Conservation (phyloP, 2,113 vertebrate genomes). For the Sylvietta virens region DNA sequence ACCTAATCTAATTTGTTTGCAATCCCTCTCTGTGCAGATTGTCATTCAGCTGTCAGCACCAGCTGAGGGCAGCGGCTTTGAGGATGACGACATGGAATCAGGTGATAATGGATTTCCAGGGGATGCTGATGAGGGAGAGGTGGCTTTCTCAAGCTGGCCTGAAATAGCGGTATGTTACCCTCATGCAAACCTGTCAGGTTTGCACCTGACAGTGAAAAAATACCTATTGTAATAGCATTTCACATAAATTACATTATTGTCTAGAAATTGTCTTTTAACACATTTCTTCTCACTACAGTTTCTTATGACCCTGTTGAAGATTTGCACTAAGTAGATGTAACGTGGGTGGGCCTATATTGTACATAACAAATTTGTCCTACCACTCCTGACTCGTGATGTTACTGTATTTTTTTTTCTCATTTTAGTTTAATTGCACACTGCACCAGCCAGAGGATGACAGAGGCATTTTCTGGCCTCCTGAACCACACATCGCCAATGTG, state of each 20-base stretch:
- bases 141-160: slow-evolving; percentile 54
- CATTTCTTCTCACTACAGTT: neutral
- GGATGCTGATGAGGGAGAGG: slow-evolving; percentile 71
- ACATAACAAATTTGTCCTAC: neutral
- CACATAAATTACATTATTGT: neutral
- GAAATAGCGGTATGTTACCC: slow-evolving; percentile 71
- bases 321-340: neutral
- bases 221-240: neutral
- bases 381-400: neutral
- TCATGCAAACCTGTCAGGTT: too few relatives aligned
- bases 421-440: slow-evolving; percentile 91
- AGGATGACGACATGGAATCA: slow-evolving; percentile 82
- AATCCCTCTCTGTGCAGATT: slow-evolving; percentile 75
- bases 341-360: fast-evolving
- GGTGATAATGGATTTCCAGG: slow-evolving; percentile 80
- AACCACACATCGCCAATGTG: slow-evolving; percentile 66
- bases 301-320: neutral
- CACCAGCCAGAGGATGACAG: slow-evolving; percentile 44
- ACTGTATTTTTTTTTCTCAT: neutral
- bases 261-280: neutral
- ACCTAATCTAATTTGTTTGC: neutral
- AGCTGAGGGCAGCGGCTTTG: slow-evolving; percentile 81
- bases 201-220: neutral
- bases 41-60: slow-evolving; percentile 77
- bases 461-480: slow-evolving; percentile 34